Conservation (phyloP, 2,113 vertebrate species). For the Muntiacus muntjak region DNA sequence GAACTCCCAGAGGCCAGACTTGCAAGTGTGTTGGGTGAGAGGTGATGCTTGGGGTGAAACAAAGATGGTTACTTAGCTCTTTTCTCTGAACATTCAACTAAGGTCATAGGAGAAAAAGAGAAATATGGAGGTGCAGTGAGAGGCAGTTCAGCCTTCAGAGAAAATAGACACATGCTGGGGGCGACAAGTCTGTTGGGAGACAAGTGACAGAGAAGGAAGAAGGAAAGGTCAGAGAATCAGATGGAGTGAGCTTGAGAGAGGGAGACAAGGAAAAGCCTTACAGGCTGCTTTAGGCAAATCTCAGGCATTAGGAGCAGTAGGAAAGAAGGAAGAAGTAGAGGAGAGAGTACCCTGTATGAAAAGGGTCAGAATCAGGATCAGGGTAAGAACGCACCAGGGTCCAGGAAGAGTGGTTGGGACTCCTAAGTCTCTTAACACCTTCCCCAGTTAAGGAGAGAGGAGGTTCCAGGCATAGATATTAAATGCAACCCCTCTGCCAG, state of each 20-base stretch:
- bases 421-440: background rate
- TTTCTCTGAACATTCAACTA: background rate
- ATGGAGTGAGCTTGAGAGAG: background rate
- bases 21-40: background rate
- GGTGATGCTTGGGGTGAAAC: background rate
- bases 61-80: conserved; percentile 30
- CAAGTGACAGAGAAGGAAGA: background rate
- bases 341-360: background rate
- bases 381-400: background rate
- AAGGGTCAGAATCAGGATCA: background rate
- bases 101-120: background rate
- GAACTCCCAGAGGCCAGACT: background rate
- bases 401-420: background rate
- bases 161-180: background rate
- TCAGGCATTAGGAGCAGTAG: background rate
- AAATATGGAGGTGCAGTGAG: background rate
- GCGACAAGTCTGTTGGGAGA: background rate
- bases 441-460: background rate
- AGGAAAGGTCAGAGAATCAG: background rate
- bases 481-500: background rate
- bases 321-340: background rate
- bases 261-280: background rate
- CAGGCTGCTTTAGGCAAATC: background rate
- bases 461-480: background rate
- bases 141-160: background rate